Conservation (phyloP, 2,888 invertebrate species). For the Hermaeophaga mercurialis region DNA sequence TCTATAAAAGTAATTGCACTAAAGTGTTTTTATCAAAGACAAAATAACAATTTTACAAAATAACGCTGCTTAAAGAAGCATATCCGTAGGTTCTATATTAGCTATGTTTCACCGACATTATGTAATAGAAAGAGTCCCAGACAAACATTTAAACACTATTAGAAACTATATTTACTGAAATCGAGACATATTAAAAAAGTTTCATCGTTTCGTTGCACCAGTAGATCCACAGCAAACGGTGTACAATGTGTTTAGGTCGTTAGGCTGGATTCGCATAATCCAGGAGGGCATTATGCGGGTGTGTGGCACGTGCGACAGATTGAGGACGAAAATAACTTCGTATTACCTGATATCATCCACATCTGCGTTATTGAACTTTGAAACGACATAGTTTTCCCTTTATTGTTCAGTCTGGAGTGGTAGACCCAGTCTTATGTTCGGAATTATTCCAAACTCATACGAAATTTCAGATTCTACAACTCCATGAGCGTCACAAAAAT, state of each 20-base stretch:
- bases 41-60: no score
- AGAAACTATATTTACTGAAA: no score
- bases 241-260: slow-evolving; percentile 12
- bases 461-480: background rate
- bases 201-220: background rate
- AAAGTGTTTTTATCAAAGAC: no score
- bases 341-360: slow-evolving; percentile 31
- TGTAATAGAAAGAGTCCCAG: no score
- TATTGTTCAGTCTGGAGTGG: slow-evolving; percentile 16
- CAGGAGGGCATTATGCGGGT: slow-evolving; percentile 35
- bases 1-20: no score
- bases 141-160: no score
- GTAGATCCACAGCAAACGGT: background rate
- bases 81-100: no score
- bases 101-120: no score
- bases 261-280: slow-evolving; percentile 31
- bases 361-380: slow-evolving; percentile 26
- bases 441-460: background rate
- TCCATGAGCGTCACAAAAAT: background rate
- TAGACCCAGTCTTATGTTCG: slow-evolving; percentile 7
- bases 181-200: background rate
- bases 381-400: slow-evolving; percentile 24
- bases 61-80: no score
- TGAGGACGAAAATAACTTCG: slow-evolving; percentile 30
- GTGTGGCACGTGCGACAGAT: slow-evolving; percentile 40